Base-by-base conservation (phyloP, 2,797 vertebrate species). In the Limosa lapponica region DNA sequence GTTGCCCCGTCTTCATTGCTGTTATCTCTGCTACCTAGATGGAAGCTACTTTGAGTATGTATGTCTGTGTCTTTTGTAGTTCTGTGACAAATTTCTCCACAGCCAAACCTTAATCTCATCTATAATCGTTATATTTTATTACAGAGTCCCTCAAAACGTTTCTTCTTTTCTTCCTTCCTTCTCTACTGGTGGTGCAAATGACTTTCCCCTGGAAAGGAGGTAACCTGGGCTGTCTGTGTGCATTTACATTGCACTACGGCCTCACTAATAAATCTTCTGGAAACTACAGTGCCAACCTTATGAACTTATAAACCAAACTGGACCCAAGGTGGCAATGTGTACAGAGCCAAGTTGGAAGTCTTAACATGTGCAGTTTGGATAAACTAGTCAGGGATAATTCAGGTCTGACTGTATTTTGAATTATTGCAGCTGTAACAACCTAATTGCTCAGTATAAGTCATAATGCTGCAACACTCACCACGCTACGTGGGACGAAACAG, bases 361-460 rank as follows among this genome's bases (percentile, higher is more conserved):
- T 84, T 91, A 55, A 73, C 18, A 19, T 1, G 0, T 71, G 36
- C 43, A 55, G 10, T 48, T 44, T 89, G 54, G 65, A 82, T 82
- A 79, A 89, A 54, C 18, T 55, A 36, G 43, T 79, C n/a, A 52
- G 32, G 81, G 48, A 48, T 87, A 66, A 62, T 65, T 93, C 62
- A 79, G 64, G 79, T 25, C 36, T 92, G 54, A 65, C 65, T 75
- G 36, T 69, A 51, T 87, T 92, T 87, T 73, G 66, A 89, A 22
- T 70, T 90, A 84, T 62, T 91, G 46, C 86, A 89, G 66, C 70
- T 94, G 27, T 87, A 70, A 75, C 66, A 92, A 87, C 30, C 19
- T 65, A 69, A 58, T 34, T 12, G 24, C 55, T 70, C 27, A 43
- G 54, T 36, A 1, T 48, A 69, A 87, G 16, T 66, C 73, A 36